These are phyloP conservation scores for Drosophila affinis DNA, from an alignment of 2,888 invertebrate genomes.

Conservation along the genomic window DNA sequence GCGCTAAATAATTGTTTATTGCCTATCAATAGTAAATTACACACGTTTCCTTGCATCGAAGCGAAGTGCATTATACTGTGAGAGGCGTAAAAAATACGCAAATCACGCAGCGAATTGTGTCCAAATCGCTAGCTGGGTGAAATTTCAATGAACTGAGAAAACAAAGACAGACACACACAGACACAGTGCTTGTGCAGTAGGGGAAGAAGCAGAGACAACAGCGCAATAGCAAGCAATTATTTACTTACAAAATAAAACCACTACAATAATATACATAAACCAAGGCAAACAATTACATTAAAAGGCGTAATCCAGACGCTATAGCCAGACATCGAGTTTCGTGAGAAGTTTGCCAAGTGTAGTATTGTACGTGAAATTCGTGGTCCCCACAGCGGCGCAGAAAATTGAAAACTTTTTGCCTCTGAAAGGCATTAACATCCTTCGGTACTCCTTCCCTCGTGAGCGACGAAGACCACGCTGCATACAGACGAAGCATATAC, in stretches of 20 bases:
- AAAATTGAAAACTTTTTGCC: constrained; percentile 45
- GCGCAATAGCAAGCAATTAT: constrained; percentile 78
- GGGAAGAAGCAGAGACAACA: constrained; percentile 74
- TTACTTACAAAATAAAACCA: constrained; percentile 68
- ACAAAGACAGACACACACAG: constrained; percentile 74
- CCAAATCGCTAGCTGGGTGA: constrained; percentile 77
- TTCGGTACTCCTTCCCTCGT: constrained; percentile 68
- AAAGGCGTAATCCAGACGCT: constrained; percentile 23
- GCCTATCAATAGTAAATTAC: constrained; percentile 56
- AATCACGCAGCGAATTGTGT: constrained; percentile 67
- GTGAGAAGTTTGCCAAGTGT: constrained; percentile 36
- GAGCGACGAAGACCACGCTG: constrained; percentile 60
- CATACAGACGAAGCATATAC: constrained; percentile 56
- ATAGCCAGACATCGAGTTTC: constrained; percentile 19
- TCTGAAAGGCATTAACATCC: constrained; percentile 55
- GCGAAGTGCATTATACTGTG: constrained; percentile 49
- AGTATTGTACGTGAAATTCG: constrained; percentile 20
- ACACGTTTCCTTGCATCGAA: constrained; percentile 47
- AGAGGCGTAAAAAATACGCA: constrained; percentile 63
- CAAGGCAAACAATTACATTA: constrained; percentile 44
- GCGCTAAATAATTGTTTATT: constrained; percentile 68
- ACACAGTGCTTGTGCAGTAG: constrained; percentile 54
- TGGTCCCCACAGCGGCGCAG: constrained; percentile 27
- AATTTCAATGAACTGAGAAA: constrained; percentile 82
- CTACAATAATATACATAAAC: constrained; percentile 58